A percentile compares a stretch with the other conserved stretches of the same genome.
phyloP scores from a whole-genome alignment of 1,140 invertebrate species.

The Drosophila saltans region DNA sequence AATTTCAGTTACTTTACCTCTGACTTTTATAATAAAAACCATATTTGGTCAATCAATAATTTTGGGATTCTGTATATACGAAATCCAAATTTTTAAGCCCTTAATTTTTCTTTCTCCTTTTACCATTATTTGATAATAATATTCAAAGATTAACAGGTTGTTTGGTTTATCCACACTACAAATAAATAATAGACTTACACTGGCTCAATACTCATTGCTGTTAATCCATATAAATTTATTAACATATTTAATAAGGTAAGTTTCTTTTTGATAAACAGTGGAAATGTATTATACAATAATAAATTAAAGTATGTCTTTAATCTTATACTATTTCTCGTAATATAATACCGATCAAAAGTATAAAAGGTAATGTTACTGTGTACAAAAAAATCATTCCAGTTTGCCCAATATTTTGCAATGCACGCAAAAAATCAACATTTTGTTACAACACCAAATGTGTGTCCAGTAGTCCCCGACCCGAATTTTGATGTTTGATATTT shows the following conservation, averaged over 20 bases:
- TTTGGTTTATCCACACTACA: not conserved
- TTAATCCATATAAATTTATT: constrained; percentile 97
- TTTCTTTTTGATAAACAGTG: not conserved
- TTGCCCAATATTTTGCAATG: not conserved
- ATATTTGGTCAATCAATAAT: too few relatives aligned
- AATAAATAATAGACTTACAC: constrained; percentile 89
- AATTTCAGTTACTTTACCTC: too few relatives aligned
- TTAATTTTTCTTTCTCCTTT: too few relatives aligned
- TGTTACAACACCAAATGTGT: not conserved
- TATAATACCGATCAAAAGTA: not conserved
- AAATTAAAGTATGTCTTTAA: not conserved
- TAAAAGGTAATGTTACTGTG: not conserved
- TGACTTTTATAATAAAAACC: too few relatives aligned
- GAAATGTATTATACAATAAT: not conserved
- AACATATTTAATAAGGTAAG: constrained; percentile 96
- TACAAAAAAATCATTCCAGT: not conserved
- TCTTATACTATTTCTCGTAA: constrained; percentile 9
- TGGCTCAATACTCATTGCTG: constrained; percentile 96
- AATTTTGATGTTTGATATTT: not conserved
- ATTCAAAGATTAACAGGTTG: not conserved
- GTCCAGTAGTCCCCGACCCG: not conserved
- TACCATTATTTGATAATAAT: not conserved
- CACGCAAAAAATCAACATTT: not conserved
- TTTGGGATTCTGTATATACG: too few relatives aligned
- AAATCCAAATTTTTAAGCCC: too few relatives aligned